Evolutionary conservation across 2,113 vertebrate genomes (phyloP), one percentile per base, ranked within the genome.

Genomic region (Rhea pennata): DNA sequence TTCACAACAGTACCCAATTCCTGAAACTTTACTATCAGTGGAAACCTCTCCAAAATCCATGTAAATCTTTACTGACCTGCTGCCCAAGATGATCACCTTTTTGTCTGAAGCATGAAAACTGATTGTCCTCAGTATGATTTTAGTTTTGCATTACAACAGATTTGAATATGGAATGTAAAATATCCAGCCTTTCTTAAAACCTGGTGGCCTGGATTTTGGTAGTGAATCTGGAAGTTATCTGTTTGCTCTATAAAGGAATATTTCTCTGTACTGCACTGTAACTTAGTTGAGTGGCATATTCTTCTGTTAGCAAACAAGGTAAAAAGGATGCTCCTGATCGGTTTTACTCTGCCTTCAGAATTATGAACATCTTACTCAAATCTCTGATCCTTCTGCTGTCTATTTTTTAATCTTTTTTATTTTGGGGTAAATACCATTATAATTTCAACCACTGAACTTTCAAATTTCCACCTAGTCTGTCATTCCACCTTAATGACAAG

Each of bases 81-180:
- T 50, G 92, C 80, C 86, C 73, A 84, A 74, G 85, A 48, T 84
- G 73, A 90, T 92, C 61, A 90, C 61, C 62, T 81, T 88, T 65
- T 92, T 88, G 73, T 93, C 83, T 81, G 88, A 67, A 88, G 90
- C 87, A 70, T 80, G 81, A 90, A 91, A 95, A 92, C 86, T 88
- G 56, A 75, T 96, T 93, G 91, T 82, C 84, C 87, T 89, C 95
- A 94, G 84, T 80, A 65, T 81, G 65, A 81, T 81, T 96, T 93
- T 84, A 92, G 75, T 94, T 58, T 96, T 90, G 92, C 46, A 22
- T 94, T 85, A 31, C 42, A 77, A 59, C 76, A 51, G 65, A 56
- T 70, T 86, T 92, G 65, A 94, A 71, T 7, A 59, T 76, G 48
- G 69, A 81, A 88, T 56, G 61, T 87, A 44, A 69, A 88, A 90